Base-by-base conservation (phyloP, 2,888 invertebrate genomes). In the Tethea ocularis region DNA sequence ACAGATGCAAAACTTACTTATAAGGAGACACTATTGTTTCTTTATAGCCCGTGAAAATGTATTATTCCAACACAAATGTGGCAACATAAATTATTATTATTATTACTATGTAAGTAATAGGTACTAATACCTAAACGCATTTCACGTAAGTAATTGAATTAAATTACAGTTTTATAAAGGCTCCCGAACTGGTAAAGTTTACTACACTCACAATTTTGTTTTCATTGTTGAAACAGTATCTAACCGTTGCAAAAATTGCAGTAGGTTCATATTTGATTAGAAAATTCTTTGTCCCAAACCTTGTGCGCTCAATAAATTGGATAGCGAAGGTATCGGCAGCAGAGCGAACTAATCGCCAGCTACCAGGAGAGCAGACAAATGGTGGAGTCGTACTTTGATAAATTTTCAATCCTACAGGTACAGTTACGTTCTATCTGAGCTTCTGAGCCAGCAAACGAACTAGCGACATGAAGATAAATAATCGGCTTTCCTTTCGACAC, bases 361-460 rank as follows among this genome's bases (percentile, higher is more conserved):
- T 63, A 46, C 46, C 46, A 46, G 66, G 63, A 55, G 63, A 23
- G 61, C 63, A 75, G 69, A 70, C 66, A 62, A 64, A 71, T 69
- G 61, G 68, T 55, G 59, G 56, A 71, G 63, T 60, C 60, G 66
- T 61, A 64, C 66, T 61, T 61, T 68, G 64, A 71, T 73, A 74
- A 67, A 75, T 72, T 72, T 70, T 68, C 74, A 69, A 75, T 70
- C 69, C 66, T 46, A 46, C 46, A 46, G 20, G n/a, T 46, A n/a
- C 58, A 26, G 52, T 15, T 51, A 52, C 60, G 64, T 62, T 64
- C 59, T 51, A 58, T 66, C 61, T 56, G 66, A 56, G 46, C 63
- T 52, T 66, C 61, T 56, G 66, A 56, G 46, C 63, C 53, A 61
- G 61, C 63, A 68, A 72, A 67, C 68, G 68, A 69, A 63, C 66